phyloP scores from a whole-genome alignment of 1,140 invertebrate species.

The Arion vulgaris region DNA sequence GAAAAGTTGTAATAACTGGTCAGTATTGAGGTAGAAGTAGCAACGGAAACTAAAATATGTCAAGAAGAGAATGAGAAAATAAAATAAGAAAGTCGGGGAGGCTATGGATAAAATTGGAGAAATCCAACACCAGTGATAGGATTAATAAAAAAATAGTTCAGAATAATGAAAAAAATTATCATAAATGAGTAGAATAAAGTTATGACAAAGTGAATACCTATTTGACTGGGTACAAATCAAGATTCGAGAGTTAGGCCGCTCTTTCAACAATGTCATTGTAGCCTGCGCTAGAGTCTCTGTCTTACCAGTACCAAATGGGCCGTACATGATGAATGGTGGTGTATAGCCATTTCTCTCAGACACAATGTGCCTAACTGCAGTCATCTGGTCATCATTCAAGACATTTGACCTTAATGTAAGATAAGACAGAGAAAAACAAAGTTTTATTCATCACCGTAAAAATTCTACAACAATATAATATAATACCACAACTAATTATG shows the following conservation, averaged over 20 bases:
- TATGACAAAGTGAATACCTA: constrained; percentile 72
- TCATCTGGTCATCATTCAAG: constrained; percentile 64
- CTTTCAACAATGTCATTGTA: constrained; percentile 79
- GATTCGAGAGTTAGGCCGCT: constrained; percentile 79
- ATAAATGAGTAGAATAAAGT: not conserved
- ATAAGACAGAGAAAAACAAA: not conserved
- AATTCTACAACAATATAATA: too few relatives aligned
- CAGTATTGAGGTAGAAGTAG: too few relatives aligned
- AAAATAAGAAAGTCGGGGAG: too few relatives aligned
- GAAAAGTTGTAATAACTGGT: too few relatives aligned
- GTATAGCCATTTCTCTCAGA: constrained; percentile 57
- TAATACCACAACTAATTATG: too few relatives aligned
- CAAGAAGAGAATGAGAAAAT: too few relatives aligned
- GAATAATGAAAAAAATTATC: not conserved
- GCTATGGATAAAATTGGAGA: too few relatives aligned
- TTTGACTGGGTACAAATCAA: constrained; percentile 92
- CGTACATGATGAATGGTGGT: constrained; percentile 86
- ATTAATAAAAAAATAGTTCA: too few relatives aligned
- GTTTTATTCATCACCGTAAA: too few relatives aligned
- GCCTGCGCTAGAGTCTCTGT: constrained; percentile 88
- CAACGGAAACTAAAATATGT: too few relatives aligned
- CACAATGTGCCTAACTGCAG: constrained; percentile 63
- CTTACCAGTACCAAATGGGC: constrained; percentile 91
- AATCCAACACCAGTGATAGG: too few relatives aligned
- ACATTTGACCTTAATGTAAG: constrained; percentile 54